Base-by-base conservation (phyloP, 1,140 invertebrate genomes). In the Bacillus rossius region DNA sequence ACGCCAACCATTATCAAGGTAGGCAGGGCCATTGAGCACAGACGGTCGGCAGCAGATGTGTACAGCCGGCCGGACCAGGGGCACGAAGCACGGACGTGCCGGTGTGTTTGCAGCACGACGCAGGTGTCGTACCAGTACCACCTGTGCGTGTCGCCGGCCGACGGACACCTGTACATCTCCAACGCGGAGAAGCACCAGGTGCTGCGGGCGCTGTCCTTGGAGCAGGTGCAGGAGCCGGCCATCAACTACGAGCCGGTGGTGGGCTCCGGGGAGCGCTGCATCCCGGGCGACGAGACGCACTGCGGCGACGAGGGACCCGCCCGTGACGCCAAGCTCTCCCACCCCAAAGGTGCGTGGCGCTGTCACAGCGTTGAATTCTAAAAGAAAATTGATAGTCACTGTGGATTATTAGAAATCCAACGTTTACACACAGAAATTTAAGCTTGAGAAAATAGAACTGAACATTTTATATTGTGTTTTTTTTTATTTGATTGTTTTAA, bases 101-200 rank as follows among this genome's bases (percentile, higher is more conserved):
- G n/a, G n/a, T 34, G 29, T 34, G 29, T 34, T 34, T 10, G 10
- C 73, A 93, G 91, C 71, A 86, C 91, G 13, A 94, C 92, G 0
- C 92, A 94, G 80, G 91, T 95, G 2, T 91, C 92, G 20, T 95
- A 96, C 74, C 89, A 96, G 71, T 98, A 98, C 67, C 96, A 95
- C 73, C 80, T 99, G 64, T 92, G 92, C 26, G 88, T 98, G 37
- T 97, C 94, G 14, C 95, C 95, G 38, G 92, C 94, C 7, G 94
- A 98, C 73, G 94, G 94, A 13, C 87, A 92, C 67, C 78, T 99
- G 13, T 99, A 98, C 73, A 89, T 99, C 62, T 96, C 94, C n/a
- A 93, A 96, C 72, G 91, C 93, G 1, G 93, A 96, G 69, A 86
- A 87, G 65, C 91, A 95, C 75, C 91, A 94, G 77, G 89, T 94